Base-by-base conservation (phyloP, 2,888 invertebrate genomes). In the Belgica antarctica region DNA sequence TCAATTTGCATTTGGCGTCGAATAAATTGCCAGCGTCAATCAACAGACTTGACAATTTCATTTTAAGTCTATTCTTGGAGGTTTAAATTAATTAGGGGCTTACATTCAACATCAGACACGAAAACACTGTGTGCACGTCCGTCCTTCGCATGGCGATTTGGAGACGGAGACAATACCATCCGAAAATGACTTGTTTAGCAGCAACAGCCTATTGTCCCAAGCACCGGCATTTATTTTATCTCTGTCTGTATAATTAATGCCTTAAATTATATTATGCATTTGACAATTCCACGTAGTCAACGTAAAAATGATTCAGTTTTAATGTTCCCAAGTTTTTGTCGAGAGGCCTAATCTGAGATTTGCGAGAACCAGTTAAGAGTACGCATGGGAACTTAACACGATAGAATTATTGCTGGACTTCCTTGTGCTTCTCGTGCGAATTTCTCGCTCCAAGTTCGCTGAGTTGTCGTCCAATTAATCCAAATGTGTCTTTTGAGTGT, bases 1-100 rank as follows among this genome's bases (percentile, higher is more conserved):
- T 52, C 52, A 52, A 52, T 52, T 52, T 52, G 52, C 17, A 22
- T 52, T 52, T 52, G 52, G 52, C 52, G 52, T 52, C 52, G 52
- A 7, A 52, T 52, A 52, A 52, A 52, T 52, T 52, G 17, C 41
- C 15, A 12, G n/a, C 3, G 41, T 41, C 41, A 41, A 41, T 52
- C 52, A 41, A 12, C 41, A 19, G 52, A 12, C n/a, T 12, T 15
- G 12, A 15, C 12, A 41, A 41, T 22, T 52, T 52, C 7, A 22
- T 8, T 52, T n/a, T 22, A 17, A 19, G 17, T 52, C 52, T 7
- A 52, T 52, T 52, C 52, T 7, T 22, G 7, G 2, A n/a, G 17
- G 22, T n/a, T 52, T 17, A 52, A 52, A 52, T 52, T 52, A 52
- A 52, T 52, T 52, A 52, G 52, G n/a, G 19, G 4, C 52, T 22